These are phyloP conservation scores for Coecobrya sp. DNA, from an alignment of 2,888 invertebrate genomes.

Conservation along the genomic window DNA sequence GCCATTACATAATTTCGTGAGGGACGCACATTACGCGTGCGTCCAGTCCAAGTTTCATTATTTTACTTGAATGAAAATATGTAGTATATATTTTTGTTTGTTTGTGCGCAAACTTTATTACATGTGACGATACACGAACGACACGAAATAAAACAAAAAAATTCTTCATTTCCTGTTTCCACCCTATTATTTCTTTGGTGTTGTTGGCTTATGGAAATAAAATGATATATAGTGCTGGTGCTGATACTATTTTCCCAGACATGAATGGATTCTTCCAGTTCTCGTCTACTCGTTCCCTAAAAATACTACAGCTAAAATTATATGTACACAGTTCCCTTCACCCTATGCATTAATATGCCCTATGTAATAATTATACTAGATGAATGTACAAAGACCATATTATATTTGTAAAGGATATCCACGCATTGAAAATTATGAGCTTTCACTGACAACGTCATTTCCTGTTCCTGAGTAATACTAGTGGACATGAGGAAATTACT, in stretches of 20 bases:
- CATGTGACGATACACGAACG: not conserved
- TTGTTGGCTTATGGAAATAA: not conserved
- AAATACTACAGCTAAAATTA: not conserved
- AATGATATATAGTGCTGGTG: too few relatives aligned
- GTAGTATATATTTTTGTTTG: not conserved
- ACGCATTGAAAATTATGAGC: constrained; percentile 30
- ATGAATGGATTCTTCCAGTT: constrained; percentile 19
- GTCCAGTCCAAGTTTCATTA: too few relatives aligned
- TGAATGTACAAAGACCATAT: not conserved
- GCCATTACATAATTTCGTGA: too few relatives aligned
- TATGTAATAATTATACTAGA: not conserved
- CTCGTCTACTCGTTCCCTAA: not conserved
- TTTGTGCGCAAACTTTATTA: not conserved
- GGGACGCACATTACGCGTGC: too few relatives aligned
- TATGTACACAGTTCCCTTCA: not conserved
- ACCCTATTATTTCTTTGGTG: constrained; percentile 7
- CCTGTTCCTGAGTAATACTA: not conserved
- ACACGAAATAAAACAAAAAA: constrained; percentile 36
- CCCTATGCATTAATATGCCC: not conserved
- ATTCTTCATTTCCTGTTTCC: constrained; percentile 56
- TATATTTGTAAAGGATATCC: not conserved
- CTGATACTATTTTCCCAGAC: constrained; percentile 18
- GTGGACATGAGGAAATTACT: constrained; percentile 54
- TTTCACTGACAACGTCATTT: constrained; percentile 59
- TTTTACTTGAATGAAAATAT: too few relatives aligned